phyloP scores from a whole-genome alignment of 2,888 invertebrate genomes.

The Hololepta plana region DNA sequence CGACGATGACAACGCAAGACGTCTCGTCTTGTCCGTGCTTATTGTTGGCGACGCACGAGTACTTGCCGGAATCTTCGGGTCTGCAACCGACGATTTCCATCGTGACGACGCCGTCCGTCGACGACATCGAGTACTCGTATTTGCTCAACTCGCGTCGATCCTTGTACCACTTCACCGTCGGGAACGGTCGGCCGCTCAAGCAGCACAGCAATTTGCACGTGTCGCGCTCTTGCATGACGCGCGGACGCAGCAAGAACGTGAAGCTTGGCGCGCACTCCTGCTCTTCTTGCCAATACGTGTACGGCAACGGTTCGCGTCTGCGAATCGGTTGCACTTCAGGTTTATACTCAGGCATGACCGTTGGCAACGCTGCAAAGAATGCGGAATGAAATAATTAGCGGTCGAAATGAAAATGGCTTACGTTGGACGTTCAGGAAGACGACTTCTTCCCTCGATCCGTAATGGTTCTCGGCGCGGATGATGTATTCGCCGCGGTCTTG shows the following conservation, averaged over 20 bases:
- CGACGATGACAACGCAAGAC: slow-evolving; percentile 86
- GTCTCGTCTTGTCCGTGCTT: slow-evolving; percentile 90
- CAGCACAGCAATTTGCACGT: slow-evolving; percentile 97
- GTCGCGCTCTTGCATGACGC: slow-evolving; percentile 90
- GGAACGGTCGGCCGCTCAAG: slow-evolving; percentile 84
- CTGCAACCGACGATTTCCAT: slow-evolving; percentile 92
- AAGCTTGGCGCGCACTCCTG: slow-evolving; percentile 88
- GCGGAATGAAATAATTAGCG: too few relatives aligned
- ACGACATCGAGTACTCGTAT: slow-evolving; percentile 78
- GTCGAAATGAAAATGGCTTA: slow-evolving; percentile 31
- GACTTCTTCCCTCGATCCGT: slow-evolving; percentile 88
- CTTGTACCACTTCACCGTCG: slow-evolving; percentile 85
- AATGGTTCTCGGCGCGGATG: slow-evolving; percentile 91
- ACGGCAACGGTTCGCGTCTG: slow-evolving; percentile 63
- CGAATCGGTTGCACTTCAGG: slow-evolving; percentile 54
- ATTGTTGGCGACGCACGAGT: slow-evolving; percentile 86
- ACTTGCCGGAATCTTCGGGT: slow-evolving; percentile 91
- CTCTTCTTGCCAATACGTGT: slow-evolving; percentile 83
- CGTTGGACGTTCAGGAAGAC: slow-evolving; percentile 94
- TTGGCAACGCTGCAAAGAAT: slow-evolving; percentile 45
- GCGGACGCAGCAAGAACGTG: slow-evolving; percentile 95
- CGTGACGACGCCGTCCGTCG: slow-evolving; percentile 89
- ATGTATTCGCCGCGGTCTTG: slow-evolving; percentile 96
- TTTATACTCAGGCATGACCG: slow-evolving; percentile 46
- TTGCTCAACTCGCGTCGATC: slow-evolving; percentile 82